A percentile compares a stretch with the other conserved stretches of the same genome.
These are phyloP conservation scores for Drosophila kurseongensis DNA, from an alignment of 1,140 invertebrate genomes.

Conservation along the genomic window DNA sequence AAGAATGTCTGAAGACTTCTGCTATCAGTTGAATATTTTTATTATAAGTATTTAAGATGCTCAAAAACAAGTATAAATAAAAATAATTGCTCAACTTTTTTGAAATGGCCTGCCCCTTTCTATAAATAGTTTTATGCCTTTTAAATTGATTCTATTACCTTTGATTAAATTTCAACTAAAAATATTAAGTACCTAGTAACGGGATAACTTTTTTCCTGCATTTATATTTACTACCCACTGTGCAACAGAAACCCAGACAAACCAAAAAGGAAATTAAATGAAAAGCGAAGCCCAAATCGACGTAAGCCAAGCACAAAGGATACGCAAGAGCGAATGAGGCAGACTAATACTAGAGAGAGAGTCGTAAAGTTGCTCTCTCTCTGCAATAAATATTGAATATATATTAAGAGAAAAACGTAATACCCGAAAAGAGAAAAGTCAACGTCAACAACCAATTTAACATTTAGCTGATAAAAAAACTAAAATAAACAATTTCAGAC, in stretches of 20 bases:
- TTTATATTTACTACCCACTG: slow-evolving; percentile 13
- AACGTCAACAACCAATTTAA: slow-evolving; percentile 3
- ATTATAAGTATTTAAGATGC: no score
- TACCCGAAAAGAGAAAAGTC: slow-evolving; percentile 15
- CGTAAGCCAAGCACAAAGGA: slow-evolving; percentile 30
- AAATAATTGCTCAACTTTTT: no score
- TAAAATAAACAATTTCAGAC: slow-evolving; percentile 23
- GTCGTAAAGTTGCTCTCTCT: slow-evolving; percentile 10
- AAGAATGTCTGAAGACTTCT: no score
- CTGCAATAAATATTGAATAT: slow-evolving; percentile 50
- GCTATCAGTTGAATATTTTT: no score
- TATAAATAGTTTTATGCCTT: no score
- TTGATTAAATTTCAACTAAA: no score
- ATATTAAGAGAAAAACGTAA: slow-evolving; percentile 40
- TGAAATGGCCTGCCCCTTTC: no score
- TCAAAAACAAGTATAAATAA: no score
- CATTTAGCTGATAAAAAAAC: slow-evolving; percentile 6
- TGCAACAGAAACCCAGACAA: slow-evolving; percentile 21
- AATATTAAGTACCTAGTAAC: neutral
- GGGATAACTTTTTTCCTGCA: neutral
- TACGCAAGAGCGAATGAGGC: neutral
- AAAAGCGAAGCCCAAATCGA: slow-evolving; percentile 33
- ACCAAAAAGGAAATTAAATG: slow-evolving; percentile 39
- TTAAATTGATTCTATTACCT: no score
- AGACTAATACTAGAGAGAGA: neutral